Percentiles rank a stretch among this genome's conserved stretches.
Conservation (phyloP, 1,140 invertebrate species). For the Cepaea nemoralis region DNA sequence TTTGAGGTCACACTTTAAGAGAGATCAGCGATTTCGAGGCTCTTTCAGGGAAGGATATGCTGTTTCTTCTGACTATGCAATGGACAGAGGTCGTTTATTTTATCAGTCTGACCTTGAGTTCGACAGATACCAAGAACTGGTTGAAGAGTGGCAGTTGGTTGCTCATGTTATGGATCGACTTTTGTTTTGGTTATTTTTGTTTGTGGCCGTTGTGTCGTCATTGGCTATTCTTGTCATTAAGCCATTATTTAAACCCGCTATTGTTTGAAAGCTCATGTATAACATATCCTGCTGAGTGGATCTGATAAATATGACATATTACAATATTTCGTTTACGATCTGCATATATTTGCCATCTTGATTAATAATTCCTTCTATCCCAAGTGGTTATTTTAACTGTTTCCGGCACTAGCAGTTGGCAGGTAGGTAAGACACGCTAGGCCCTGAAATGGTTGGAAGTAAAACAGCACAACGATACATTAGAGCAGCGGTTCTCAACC, state of each 20-base stretch:
- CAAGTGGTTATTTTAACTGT: no score
- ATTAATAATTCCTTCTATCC: no score
- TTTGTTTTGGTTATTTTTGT: slow-evolving; percentile 97
- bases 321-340: no score
- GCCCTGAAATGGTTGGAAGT: no score
- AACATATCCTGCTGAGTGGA: no score
- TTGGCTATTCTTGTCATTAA: slow-evolving; percentile 97
- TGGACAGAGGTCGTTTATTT: slow-evolving; percentile 2
- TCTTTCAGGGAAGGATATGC: slow-evolving; percentile 25
- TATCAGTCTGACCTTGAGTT: slow-evolving; percentile 18
- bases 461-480: no score
- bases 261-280: neutral
- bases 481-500: no score
- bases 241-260: slow-evolving; percentile 75
- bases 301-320: no score
- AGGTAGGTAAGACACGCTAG: no score
- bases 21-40: slow-evolving; percentile 14
- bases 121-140: slow-evolving; percentile 35
- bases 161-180: slow-evolving; percentile 99
- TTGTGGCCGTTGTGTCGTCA: slow-evolving; percentile 91
- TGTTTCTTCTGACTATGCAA: slow-evolving; percentile 20
- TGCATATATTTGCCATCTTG: no score
- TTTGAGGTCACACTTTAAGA: slow-evolving; percentile 21
- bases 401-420: no score
- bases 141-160: slow-evolving; percentile 96